A percentile compares a stretch with the other conserved stretches of the same genome.
These are phyloP conservation scores for Sialis fuliginosa DNA, from an alignment of 2,888 invertebrate species.

Conservation along the genomic window DNA sequence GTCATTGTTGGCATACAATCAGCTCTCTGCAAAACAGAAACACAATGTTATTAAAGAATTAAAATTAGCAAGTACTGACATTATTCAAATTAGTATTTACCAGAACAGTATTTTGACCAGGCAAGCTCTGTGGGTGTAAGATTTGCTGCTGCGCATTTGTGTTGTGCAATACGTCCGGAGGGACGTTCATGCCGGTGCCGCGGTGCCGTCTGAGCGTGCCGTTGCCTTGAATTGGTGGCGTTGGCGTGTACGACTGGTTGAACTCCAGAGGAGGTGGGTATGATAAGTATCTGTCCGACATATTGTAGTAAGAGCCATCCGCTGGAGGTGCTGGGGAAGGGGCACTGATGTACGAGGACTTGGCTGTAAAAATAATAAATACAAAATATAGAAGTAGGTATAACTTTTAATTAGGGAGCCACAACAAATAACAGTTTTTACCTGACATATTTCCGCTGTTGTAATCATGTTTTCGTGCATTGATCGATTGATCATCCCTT, in stretches of 20 bases:
- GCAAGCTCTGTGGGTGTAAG: constrained; percentile 24
- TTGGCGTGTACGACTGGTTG: constrained; percentile 34
- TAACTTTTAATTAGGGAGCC: background rate
- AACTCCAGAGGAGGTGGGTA: constrained; percentile 59
- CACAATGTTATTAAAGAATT: background rate
- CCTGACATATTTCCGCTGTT: constrained; percentile 24
- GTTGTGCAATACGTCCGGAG: constrained; percentile 27
- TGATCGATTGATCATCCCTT: constrained; percentile 26
- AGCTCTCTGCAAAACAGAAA: background rate
- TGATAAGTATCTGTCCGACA: constrained; percentile 64
- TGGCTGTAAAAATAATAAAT: constrained; percentile 24
- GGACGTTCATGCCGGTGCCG: constrained; percentile 15
- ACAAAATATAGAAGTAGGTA: background rate
- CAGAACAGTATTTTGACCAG: constrained; percentile 17
- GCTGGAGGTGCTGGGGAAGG: constrained; percentile 58
- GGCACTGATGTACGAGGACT: constrained; percentile 42
- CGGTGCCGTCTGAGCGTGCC: constrained; percentile 22
- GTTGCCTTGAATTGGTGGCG: constrained; percentile 26
- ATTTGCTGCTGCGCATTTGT: constrained; percentile 24
- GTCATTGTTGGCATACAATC: constrained; percentile 6
- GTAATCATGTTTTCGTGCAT: constrained; percentile 7
- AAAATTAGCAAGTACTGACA: background rate
- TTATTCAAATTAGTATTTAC: background rate
- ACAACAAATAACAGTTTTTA: constrained; percentile 9
- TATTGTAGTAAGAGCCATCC: constrained; percentile 65